phyloP scores from a whole-genome alignment of 2,113 vertebrate genomes.

The Burhinus bistriatus region DNA sequence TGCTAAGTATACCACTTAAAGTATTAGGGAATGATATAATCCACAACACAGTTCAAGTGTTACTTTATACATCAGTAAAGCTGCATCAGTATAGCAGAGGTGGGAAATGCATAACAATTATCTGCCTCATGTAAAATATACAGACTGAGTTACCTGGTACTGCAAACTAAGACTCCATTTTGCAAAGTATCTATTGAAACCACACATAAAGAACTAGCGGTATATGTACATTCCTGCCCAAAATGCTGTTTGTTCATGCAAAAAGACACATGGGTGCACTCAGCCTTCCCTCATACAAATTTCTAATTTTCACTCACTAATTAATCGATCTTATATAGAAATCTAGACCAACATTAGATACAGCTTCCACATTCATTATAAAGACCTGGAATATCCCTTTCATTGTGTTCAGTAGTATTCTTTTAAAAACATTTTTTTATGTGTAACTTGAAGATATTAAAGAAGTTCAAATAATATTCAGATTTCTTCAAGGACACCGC shows the following conservation, averaged over 20 bases:
- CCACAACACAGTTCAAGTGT: not conserved
- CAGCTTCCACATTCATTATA: not conserved
- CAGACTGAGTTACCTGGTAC: not conserved
- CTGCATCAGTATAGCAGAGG: not conserved
- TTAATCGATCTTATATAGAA: not conserved
- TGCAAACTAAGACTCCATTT: not conserved
- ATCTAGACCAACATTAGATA: not conserved
- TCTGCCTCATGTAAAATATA: not conserved
- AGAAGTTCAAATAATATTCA: not conserved
- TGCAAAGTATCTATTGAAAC: not conserved
- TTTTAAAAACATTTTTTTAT: not conserved
- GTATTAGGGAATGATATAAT: not conserved
- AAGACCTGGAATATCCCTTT: not conserved
- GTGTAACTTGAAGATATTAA: not conserved
- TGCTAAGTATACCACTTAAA: not conserved
- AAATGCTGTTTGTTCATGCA: not conserved
- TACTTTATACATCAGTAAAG: not conserved
- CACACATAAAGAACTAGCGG: not conserved
- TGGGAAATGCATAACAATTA: rapidly evolving
- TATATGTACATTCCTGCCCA: not conserved
- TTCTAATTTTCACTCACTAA: not conserved
- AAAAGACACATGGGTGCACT: not conserved
- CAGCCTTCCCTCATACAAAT: not conserved
- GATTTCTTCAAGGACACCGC: not conserved
- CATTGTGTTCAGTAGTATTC: not conserved